Evolutionary conservation across 2,888 invertebrate genomes (phyloP).

Genomic region (Eremobia ochroleuca): DNA sequence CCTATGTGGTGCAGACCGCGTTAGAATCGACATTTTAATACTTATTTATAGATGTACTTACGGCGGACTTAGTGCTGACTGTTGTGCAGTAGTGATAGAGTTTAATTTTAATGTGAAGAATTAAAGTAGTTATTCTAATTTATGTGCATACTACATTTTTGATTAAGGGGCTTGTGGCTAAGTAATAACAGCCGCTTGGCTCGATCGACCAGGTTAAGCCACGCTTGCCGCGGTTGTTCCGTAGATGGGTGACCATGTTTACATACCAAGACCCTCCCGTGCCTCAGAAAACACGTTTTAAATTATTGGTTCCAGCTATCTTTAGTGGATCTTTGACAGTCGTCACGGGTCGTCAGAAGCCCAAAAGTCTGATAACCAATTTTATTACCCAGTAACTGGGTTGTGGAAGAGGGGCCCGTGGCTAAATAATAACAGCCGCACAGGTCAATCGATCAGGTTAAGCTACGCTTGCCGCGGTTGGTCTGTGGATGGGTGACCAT

Average conservation of each 20-base stretch:
- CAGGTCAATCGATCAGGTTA: no score
- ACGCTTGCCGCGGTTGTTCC: not conserved
- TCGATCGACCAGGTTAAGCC: not conserved
- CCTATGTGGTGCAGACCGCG: conserved; percentile 49
- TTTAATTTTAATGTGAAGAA: conserved; percentile 13
- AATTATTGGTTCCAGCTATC: not conserved
- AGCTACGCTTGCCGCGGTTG: no score
- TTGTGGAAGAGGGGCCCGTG: no score
- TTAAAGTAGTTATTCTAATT: not conserved
- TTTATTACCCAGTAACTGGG: not conserved
- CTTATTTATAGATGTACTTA: conserved; percentile 64
- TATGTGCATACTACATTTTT: not conserved
- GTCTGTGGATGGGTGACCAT: no score
- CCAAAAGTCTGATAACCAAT: not conserved
- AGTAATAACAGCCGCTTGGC: not conserved
- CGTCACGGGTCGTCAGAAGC: no score
- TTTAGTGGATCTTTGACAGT: not conserved
- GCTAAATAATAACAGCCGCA: no score
- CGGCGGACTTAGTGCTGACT: conserved; percentile 20
- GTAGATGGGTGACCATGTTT: not conserved
- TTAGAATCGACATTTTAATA: conserved; percentile 61
- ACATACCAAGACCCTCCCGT: not conserved
- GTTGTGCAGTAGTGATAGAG: conserved; percentile 22
- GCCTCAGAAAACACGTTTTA: not conserved
- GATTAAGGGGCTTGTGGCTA: not conserved